Conservation (phyloP, 2,888 invertebrate genomes). For the Parnassius apollo region DNA sequence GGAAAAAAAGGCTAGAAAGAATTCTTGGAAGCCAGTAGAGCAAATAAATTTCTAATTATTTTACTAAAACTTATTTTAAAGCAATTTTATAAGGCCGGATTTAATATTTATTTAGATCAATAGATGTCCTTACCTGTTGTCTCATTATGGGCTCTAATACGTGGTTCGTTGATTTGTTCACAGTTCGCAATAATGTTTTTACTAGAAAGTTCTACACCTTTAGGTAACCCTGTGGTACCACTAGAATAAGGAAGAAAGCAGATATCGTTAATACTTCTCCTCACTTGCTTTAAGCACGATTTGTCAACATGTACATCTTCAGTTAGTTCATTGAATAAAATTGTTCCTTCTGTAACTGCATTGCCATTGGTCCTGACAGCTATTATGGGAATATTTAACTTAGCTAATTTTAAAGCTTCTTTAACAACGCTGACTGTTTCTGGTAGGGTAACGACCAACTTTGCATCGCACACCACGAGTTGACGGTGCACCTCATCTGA, state of each 20-base stretch:
- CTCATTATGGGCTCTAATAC: constrained; percentile 50
- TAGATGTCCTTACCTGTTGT: constrained; percentile 58
- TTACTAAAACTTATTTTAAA: no score
- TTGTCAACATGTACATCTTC: constrained; percentile 80
- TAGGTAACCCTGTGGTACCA: constrained; percentile 92
- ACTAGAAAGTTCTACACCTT: constrained; percentile 87
- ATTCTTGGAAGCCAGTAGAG: no score
- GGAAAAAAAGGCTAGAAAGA: no score
- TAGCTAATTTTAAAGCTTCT: constrained; percentile 72
- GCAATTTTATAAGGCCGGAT: no score
- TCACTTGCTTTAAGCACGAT: constrained; percentile 71
- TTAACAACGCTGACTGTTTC: constrained; percentile 70
- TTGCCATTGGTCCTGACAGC: constrained; percentile 65
- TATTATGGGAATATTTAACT: constrained; percentile 79
- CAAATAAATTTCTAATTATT: no score
- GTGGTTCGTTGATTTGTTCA: constrained; percentile 59
- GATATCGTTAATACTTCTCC: constrained; percentile 78
- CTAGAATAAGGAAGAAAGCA: constrained; percentile 91
- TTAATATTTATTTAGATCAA: no score
- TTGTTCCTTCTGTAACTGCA: constrained; percentile 65
- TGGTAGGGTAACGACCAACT: constrained; percentile 82
- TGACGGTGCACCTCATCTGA: constrained; percentile 88
- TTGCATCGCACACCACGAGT: constrained; percentile 81
- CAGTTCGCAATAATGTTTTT: constrained; percentile 79
- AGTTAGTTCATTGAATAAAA: constrained; percentile 83